A percentile compares a stretch with the other conserved stretches of the same genome.
phyloP scores from a whole-genome alignment of 2,888 invertebrate genomes.

The Pycnomerus fuliginosus region DNA sequence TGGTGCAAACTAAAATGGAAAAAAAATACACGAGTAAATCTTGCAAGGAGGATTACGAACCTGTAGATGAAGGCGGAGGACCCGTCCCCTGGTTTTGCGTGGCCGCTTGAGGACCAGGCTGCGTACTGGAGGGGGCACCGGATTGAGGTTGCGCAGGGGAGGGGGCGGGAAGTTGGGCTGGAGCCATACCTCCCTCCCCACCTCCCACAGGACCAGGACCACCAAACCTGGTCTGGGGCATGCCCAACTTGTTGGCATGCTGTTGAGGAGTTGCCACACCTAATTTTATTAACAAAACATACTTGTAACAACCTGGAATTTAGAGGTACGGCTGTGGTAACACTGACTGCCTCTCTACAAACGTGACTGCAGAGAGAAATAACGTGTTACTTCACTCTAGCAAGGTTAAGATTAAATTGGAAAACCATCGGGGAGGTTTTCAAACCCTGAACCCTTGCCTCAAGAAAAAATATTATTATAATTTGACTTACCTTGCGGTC shows the following conservation, averaged over 20 bases:
- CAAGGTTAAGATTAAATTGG: neutral
- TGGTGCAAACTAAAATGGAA: neutral
- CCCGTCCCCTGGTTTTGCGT: constrained; percentile 55
- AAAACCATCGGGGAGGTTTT: neutral
- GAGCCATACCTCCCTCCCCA: constrained; percentile 67
- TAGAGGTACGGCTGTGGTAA: no score
- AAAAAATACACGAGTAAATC: constrained; percentile 1
- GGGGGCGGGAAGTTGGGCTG: constrained; percentile 75
- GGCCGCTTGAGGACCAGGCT: constrained; percentile 59
- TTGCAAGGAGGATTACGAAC: constrained; percentile 33
- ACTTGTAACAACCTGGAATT: no score
- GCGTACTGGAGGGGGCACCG: constrained; percentile 65
- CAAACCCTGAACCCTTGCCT: neutral
- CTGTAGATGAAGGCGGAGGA: constrained; percentile 50
- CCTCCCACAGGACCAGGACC: constrained; percentile 54
- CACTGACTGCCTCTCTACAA: no score
- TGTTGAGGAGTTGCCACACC: constrained; percentile 59
- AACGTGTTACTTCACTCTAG: no score
- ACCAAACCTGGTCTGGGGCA: constrained; percentile 43
- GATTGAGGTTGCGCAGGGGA: constrained; percentile 77
- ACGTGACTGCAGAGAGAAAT: no score
- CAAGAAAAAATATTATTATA: neutral
- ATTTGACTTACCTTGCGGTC: constrained; percentile 48
- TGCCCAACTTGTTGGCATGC: constrained; percentile 42
- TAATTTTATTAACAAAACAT: constrained; percentile 5